Conservation (phyloP, 2,797 vertebrate genomes). For the Mormyrops boulengeri region DNA sequence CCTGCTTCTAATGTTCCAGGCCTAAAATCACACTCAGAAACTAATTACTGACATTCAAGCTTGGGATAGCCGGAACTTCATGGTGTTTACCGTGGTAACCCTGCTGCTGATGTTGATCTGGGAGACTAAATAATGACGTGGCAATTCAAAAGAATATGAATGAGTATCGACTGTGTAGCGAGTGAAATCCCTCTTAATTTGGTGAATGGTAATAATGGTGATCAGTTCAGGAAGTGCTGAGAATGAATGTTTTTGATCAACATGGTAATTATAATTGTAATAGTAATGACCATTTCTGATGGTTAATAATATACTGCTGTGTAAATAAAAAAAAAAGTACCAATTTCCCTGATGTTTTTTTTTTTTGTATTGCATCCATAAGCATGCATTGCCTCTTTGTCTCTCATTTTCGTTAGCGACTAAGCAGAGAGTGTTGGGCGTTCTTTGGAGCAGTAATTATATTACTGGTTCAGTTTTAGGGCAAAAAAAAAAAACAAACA, state of each 20-base stretch:
- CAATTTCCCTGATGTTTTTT: not conserved
- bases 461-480: conserved; percentile 10
- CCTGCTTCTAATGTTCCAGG: not conserved
- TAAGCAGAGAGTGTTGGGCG: not conserved
- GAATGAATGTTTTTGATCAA: not conserved
- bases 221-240: not conserved
- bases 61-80: not conserved
- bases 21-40: not conserved
- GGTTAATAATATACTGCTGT: not conserved
- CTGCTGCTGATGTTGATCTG: not conserved
- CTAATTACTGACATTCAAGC: not conserved
- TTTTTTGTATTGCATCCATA: not conserved
- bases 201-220: not conserved
- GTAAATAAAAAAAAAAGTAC: not conserved
- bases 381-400: not conserved
- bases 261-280: not conserved
- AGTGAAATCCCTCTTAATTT: not conserved
- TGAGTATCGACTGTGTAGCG: not conserved
- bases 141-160: not conserved
- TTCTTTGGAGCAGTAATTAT: not conserved
- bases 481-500: not conserved
- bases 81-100: not conserved
- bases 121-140: not conserved
- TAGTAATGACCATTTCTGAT: not conserved
- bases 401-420: not conserved